A percentile compares a stretch with the other conserved stretches of the same genome.
Conservation (phyloP, 2,113 vertebrate species). For the Drymodes brunneopygia region DNA sequence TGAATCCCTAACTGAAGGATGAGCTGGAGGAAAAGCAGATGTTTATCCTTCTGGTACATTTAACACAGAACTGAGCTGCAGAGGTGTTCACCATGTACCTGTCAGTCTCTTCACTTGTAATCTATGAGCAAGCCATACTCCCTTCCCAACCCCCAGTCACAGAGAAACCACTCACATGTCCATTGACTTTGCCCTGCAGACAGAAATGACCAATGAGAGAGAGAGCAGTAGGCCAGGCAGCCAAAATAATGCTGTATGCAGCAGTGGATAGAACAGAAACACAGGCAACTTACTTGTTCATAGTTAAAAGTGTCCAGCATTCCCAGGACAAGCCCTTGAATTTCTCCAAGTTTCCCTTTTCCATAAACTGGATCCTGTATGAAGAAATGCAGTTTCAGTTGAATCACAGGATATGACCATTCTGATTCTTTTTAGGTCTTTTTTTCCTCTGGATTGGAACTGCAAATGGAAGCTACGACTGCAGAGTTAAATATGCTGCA, state of each 20-base stretch:
- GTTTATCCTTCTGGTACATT: conserved; percentile 11
- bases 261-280: background rate
- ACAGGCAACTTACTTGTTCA: conserved; percentile 80
- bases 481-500: background rate
- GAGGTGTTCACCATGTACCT: background rate
- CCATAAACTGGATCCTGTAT: conserved; percentile 94
- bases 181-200: background rate
- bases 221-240: background rate
- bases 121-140: background rate
- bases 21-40: background rate
- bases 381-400: background rate
- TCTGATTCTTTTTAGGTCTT: background rate
- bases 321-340: conserved; percentile 92
- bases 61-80: background rate
- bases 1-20: background rate
- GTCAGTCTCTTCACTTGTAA: background rate
- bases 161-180: background rate
- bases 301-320: conserved; percentile 98
- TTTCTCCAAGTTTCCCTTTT: conserved; percentile 93
- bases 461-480: background rate
- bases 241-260: background rate
- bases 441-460: background rate
- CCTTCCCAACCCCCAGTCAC: background rate
- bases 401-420: background rate
- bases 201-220: background rate